Percentiles rank a stretch among this genome's conserved stretches.
phyloP scores from a whole-genome alignment of 35 echinoderm and acorn worm species.

The Eucidaris tribuloides region DNA sequence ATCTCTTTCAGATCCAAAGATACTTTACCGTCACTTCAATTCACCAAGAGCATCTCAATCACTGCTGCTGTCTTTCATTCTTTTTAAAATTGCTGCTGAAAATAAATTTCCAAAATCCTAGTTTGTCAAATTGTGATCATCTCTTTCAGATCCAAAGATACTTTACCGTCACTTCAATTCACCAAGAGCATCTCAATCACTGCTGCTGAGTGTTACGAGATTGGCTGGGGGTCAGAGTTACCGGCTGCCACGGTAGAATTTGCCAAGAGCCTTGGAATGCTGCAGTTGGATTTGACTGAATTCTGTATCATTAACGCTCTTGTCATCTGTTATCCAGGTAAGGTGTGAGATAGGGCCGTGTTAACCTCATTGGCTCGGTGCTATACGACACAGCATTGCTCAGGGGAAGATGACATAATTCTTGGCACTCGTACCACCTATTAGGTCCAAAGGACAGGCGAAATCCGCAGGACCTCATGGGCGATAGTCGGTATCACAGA shows the following conservation, averaged over 20 bases:
- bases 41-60: conserved; percentile 16
- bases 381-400: too few relatives aligned
- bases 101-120: not conserved
- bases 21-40: conserved; percentile 16
- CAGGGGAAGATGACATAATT: too few relatives aligned
- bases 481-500: too few relatives aligned
- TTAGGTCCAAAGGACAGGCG: too few relatives aligned
- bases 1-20: conserved; percentile 39
- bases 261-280: conserved; percentile 21
- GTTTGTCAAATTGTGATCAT: not conserved
- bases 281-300: conserved; percentile 43
- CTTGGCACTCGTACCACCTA: too few relatives aligned
- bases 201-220: conserved; percentile 28
- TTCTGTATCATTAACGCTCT: conserved; percentile 62
- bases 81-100: not conserved
- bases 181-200: conserved; percentile 11
- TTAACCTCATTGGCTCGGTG: too few relatives aligned
- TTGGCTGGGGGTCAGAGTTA: conserved; percentile 62
- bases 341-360: too few relatives aligned
- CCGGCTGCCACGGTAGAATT: conserved; percentile 27
- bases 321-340: conserved; percentile 65
- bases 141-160: conserved; percentile 37
- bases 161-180: conserved; percentile 20
- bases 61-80: not conserved
- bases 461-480: too few relatives aligned